Evolutionary conservation across 2,113 vertebrate genomes (phyloP).

Genomic region (Ivindomyrus marchei): DNA sequence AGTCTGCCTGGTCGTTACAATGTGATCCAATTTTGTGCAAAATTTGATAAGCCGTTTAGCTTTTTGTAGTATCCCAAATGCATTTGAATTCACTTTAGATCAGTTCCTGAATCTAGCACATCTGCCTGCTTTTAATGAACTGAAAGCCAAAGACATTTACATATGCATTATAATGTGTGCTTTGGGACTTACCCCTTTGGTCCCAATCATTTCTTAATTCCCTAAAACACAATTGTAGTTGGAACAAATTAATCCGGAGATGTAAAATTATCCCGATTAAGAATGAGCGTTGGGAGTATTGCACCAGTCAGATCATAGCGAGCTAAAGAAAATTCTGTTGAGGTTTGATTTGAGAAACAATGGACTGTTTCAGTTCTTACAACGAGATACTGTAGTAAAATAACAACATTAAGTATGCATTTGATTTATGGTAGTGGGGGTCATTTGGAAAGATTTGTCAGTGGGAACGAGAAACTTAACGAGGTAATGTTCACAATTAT

Average conservation of each 20-base stretch:
- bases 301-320: not conserved
- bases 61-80: not conserved
- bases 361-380: not conserved
- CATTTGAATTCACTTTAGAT: not conserved
- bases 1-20: not conserved
- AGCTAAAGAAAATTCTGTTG: not conserved
- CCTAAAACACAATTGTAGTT: not conserved
- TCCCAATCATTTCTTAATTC: not conserved
- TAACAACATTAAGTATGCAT: not conserved
- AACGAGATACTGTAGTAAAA: not conserved
- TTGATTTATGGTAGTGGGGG: not conserved
- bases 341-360: not conserved
- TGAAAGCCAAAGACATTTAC: not conserved
- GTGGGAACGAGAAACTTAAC: not conserved
- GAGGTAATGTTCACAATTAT: not conserved
- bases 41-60: not conserved
- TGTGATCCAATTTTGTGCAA: not conserved
- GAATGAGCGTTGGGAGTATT: not conserved
- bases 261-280: not conserved
- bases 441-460: not conserved
- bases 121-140: not conserved
- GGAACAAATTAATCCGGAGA: not conserved
- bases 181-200: not conserved
- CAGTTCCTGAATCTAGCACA: not conserved
- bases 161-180: not conserved